Evolutionary conservation across 2,888 invertebrate species (phyloP), one percentile per base, ranked within the genome.

Genomic region (Leptinotarsa haldemani): DNA sequence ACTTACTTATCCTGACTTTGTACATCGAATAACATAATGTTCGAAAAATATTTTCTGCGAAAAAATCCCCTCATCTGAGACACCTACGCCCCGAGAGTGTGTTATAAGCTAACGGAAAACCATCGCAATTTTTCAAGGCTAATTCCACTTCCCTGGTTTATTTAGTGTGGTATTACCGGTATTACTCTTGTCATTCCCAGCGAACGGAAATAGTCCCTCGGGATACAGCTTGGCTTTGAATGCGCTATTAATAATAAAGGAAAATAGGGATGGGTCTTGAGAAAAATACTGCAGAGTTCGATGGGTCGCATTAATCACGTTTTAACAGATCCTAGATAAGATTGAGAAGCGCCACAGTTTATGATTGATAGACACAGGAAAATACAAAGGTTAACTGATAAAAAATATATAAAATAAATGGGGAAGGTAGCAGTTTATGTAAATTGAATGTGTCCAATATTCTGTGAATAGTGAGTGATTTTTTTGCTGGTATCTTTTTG

Each of bases 91-190:
- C 56, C 25, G 22, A 4, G 1, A 4, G 15, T 52, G 67, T 40
- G 56, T 46, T 56, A 18, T 30, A 56, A 47, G 68, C 56, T 56
- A 46, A 20, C 56, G 47, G 68, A 68, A 80, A 80, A 79, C 80
- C 80, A 80, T 70, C 67, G 81, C 79, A 81, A 84, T 84, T 84
- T 84, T 84, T 84, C 84, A 83, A 78, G 77, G 46, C 80, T 84
- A 84, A 84, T 84, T 84, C 84, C 74, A 72, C 81, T 78, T 81
- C 80, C 81, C 81, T 78, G 79, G 82, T 84, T 83, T 84, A 84
- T 84, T 84, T 84, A 83, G 80, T 82, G 80, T 78, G 78, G 82
- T 80, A 81, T 82, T 83, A 82, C 80, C 79, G 80, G 77, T 74
- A 82, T 82, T 82, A 82, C 75, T 74, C 73, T 74, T 75, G 76